These are phyloP conservation scores for Pollenia amentaria DNA, from an alignment of 2,888 invertebrate genomes.

Conservation along the genomic window DNA sequence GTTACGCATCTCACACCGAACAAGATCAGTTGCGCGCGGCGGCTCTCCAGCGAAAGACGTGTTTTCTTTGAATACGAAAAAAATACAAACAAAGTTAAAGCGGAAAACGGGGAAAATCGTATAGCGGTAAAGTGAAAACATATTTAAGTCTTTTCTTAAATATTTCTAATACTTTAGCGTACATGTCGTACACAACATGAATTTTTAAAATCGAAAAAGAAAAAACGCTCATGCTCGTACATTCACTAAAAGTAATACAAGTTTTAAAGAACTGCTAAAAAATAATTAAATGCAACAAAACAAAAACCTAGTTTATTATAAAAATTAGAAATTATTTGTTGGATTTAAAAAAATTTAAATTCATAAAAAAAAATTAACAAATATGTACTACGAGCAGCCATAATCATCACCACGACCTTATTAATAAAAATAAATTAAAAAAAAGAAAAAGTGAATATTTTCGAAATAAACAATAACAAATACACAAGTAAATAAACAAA, in stretches of 20 bases:
- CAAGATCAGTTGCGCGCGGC: constrained; percentile 74
- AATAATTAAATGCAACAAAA: constrained; percentile 26
- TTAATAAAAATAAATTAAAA: constrained; percentile 19
- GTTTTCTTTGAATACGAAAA: constrained; percentile 12
- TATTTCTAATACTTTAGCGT: constrained; percentile 3
- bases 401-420: constrained; percentile 28
- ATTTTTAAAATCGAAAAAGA: neutral
- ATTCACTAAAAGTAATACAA: constrained; percentile 16
- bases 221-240: no score
- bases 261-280: neutral
- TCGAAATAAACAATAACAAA: constrained; percentile 33
- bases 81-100: neutral
- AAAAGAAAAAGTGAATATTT: constrained; percentile 54
- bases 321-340: constrained; percentile 25
- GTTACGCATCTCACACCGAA: constrained; percentile 34
- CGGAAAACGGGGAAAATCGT: constrained; percentile 42
- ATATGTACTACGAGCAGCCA: no score
- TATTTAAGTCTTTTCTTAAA: constrained; percentile 45
- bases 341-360: constrained; percentile 45
- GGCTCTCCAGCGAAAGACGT: constrained; percentile 69
- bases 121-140: constrained; percentile 73
- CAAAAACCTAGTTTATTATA: constrained; percentile 2
- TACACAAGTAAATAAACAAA: constrained; percentile 35
- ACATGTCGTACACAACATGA: constrained; percentile 13
- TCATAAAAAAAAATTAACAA: neutral